phyloP scores from a whole-genome alignment of 2,797 vertebrate species.

The Botia almorhae region DNA sequence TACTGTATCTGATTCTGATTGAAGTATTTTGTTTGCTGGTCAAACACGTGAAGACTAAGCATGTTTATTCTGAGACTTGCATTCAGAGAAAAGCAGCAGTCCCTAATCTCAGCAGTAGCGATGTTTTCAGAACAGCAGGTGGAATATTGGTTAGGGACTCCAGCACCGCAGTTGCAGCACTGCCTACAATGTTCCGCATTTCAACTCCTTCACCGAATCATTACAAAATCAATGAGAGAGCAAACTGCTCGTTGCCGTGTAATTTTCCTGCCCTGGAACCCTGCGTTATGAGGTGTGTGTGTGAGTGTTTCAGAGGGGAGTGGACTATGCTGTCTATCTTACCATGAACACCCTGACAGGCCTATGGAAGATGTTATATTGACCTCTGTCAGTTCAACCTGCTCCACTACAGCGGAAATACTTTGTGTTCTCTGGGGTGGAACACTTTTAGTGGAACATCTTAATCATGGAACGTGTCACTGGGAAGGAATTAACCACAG shows the following conservation, averaged over 20 bases:
- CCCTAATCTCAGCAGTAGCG: slow-evolving; percentile 1
- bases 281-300: background rate
- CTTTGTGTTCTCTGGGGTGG: slow-evolving; percentile 46
- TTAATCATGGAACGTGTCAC: slow-evolving; percentile 47
- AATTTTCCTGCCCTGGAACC: slow-evolving; percentile 10
- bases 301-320: background rate
- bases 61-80: background rate
- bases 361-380: slow-evolving; percentile 31
- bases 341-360: background rate
- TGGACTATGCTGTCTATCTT: background rate
- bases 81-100: background rate
- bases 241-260: background rate
- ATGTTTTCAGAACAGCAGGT: background rate
- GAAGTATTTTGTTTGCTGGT: background rate
- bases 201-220: slow-evolving; percentile 13
- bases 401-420: slow-evolving; percentile 34
- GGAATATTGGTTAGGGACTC: slow-evolving; percentile 24
- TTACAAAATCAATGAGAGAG: slow-evolving; percentile 36
- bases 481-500: slow-evolving; percentile 54
- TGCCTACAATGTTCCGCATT: slow-evolving; percentile 33
- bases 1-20: background rate
- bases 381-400: slow-evolving; percentile 9
- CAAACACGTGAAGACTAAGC: background rate
- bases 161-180: background rate
- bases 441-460: slow-evolving; percentile 52